Conservation (phyloP, 2,888 invertebrate species). For the Chymomyza procnemis region DNA sequence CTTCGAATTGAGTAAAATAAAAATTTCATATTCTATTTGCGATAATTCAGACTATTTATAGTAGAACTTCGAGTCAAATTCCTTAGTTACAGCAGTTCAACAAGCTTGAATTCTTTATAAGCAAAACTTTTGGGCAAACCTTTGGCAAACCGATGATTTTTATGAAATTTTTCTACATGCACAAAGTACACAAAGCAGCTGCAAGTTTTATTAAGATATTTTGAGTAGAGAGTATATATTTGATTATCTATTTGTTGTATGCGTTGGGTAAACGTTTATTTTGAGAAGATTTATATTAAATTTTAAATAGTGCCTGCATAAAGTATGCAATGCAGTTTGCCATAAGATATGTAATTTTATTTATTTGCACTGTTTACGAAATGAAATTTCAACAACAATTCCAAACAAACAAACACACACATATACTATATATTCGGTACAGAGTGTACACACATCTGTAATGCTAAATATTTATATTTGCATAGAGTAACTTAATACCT, state of each 20-base stretch:
- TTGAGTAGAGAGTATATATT: slow-evolving; percentile 43
- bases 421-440: neutral
- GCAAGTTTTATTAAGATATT: slow-evolving; percentile 50
- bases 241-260: slow-evolving; percentile 57
- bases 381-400: neutral
- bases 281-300: slow-evolving; percentile 47
- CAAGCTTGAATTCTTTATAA: too few species aligned
- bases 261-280: slow-evolving; percentile 44
- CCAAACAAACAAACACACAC: neutral
- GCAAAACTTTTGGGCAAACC: too few species aligned
- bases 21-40: too few species aligned
- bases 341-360: neutral
- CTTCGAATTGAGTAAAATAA: too few species aligned
- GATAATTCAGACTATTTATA: too few species aligned
- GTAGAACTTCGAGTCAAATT: too few species aligned
- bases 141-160: too few species aligned
- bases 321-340: slow-evolving; percentile 14
- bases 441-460: slow-evolving; percentile 14
- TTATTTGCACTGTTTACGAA: neutral
- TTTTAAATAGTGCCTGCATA: slow-evolving; percentile 15
- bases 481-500: slow-evolving; percentile 45
- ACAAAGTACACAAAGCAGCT: neutral
- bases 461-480: slow-evolving; percentile 54
- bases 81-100: too few species aligned
- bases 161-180: too few species aligned